Evolutionary conservation across 1,140 invertebrate species (phyloP).

Genomic region (Archivesica marissinica): DNA sequence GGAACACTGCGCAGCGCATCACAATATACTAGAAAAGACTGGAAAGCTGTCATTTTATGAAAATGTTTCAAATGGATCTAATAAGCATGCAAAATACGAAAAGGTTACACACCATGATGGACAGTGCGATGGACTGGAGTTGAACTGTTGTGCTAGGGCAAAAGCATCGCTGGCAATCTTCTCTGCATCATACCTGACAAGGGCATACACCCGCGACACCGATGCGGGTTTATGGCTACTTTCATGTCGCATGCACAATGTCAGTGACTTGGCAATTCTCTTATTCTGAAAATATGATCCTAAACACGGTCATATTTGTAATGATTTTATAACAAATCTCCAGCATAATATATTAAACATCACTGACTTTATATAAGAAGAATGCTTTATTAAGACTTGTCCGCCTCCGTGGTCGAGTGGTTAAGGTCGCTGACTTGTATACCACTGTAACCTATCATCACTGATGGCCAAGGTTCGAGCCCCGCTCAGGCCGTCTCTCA

Average conservation of each 20-base stretch:
- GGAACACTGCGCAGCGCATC: no score
- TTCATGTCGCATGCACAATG: constrained; percentile 77
- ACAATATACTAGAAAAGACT: no score
- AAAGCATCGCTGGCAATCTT: constrained; percentile 86
- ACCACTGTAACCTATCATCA: no score
- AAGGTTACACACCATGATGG: constrained; percentile 87
- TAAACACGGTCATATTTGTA: neutral
- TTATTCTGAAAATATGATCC: constrained; percentile 79
- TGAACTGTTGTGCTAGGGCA: constrained; percentile 87
- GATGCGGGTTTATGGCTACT: constrained; percentile 69
- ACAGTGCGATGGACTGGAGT: constrained; percentile 86
- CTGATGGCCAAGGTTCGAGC: no score
- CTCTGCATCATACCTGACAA: constrained; percentile 79
- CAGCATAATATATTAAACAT: constrained; percentile 17
- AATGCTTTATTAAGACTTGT: no score
- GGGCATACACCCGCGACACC: constrained; percentile 79
- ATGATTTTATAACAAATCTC: neutral
- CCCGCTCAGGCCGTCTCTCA: no score
- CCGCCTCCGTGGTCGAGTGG: no score
- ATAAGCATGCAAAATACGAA: no score
- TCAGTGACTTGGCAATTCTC: constrained; percentile 81
- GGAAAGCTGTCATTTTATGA: no score
- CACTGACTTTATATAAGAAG: no score
- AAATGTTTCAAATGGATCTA: no score
- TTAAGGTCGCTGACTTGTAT: no score